Conservation (phyloP, 2,113 vertebrate genomes). For the Neogale vison region DNA sequence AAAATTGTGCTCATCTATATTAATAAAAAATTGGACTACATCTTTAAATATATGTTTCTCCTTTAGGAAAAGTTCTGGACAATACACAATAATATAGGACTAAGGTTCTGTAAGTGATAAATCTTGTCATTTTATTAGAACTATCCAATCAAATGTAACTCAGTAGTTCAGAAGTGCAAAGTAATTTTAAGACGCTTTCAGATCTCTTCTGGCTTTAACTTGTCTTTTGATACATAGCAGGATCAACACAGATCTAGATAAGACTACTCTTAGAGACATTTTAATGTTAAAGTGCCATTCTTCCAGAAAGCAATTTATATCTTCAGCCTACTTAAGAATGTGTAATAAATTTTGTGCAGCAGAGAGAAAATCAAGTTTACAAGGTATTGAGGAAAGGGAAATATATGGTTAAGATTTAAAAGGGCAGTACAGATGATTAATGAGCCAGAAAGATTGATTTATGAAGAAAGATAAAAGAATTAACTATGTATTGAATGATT, state of each 20-base stretch:
- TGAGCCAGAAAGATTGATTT: slow-evolving; percentile 48
- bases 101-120: not conserved
- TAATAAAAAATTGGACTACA: not conserved
- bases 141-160: slow-evolving; percentile 18
- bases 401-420: slow-evolving; percentile 14
- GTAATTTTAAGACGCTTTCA: slow-evolving; percentile 51
- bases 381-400: slow-evolving; percentile 32
- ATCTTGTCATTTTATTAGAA: slow-evolving; percentile 45
- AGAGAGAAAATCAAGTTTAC: slow-evolving; percentile 45
- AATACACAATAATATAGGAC: not conserved
- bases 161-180: slow-evolving; percentile 32
- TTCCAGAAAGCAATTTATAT: slow-evolving; percentile 58
- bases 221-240: slow-evolving; percentile 32
- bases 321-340: slow-evolving; percentile 54
- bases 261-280: slow-evolving; percentile 21
- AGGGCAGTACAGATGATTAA: slow-evolving; percentile 50
- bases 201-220: slow-evolving; percentile 47
- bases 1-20: not conserved
- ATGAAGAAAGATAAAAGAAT: slow-evolving; percentile 53
- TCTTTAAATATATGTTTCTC: slow-evolving; percentile 13
- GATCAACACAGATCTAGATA: slow-evolving; percentile 53
- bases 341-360: slow-evolving; percentile 60
- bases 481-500: slow-evolving; percentile 38
- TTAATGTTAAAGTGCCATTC: slow-evolving; percentile 28
- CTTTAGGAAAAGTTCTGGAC: not conserved